Percentiles rank a stretch among this genome's conserved stretches.
Conservation (phyloP, 1,140 invertebrate species). For the Drosophila mayri region DNA sequence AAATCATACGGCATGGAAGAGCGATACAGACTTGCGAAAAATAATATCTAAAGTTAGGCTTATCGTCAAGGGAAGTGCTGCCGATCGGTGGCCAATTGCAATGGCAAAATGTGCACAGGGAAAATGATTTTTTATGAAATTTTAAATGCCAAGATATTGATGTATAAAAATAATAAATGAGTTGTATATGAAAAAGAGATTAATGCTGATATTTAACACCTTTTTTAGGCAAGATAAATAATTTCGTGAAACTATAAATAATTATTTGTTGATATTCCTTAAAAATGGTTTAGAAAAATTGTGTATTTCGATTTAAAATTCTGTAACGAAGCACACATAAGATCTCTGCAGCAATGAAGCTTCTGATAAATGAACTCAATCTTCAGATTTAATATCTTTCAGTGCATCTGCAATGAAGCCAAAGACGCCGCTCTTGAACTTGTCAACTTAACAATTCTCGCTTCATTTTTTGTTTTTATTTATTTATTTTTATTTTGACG, state of each 20-base stretch:
- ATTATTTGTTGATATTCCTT: too few relatives aligned
- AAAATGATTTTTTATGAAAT: neutral
- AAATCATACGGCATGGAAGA: conserved; percentile 18
- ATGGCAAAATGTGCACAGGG: neutral
- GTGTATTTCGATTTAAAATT: too few relatives aligned
- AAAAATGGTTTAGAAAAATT: too few relatives aligned
- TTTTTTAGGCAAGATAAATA: neutral
- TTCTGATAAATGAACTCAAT: too few relatives aligned
- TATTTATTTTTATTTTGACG: neutral
- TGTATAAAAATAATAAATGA: neutral
- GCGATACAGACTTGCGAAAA: conserved; percentile 15
- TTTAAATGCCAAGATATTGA: too few relatives aligned
- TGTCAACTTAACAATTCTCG: conserved; percentile 64
- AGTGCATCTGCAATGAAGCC: conserved; percentile 4
- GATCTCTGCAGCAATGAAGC: neutral
- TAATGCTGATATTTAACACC: neutral
- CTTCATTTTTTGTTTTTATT: conserved; percentile 4
- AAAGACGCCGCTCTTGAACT: conserved; percentile 68
- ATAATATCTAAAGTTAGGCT: conserved; percentile 51
- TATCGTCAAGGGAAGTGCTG: conserved; percentile 56
- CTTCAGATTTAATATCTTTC: neutral
- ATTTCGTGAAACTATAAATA: neutral
- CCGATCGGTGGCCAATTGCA: conserved; percentile 10
- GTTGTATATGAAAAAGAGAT: neutral
- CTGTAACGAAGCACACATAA: neutral